Conservation (phyloP, 2,888 invertebrate species). For the Sarcophaga caerulescens region DNA sequence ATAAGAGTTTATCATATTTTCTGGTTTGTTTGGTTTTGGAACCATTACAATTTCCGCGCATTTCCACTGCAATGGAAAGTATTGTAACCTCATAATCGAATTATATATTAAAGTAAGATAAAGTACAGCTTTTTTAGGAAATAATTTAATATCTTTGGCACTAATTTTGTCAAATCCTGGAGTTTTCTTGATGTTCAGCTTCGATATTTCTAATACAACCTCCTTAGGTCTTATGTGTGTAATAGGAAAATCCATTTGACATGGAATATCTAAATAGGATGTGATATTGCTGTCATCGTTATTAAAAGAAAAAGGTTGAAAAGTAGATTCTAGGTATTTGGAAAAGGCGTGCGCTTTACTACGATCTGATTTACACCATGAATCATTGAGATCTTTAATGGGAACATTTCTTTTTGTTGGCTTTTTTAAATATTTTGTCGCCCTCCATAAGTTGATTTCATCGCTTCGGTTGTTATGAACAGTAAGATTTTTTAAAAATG, state of each 20-base stretch:
- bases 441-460: slow-evolving; percentile 1
- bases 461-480: slow-evolving; percentile 34
- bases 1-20: no score
- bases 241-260: slow-evolving; percentile 43
- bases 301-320: slow-evolving; percentile 31
- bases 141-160: slow-evolving; percentile 33
- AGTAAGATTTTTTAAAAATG: no score
- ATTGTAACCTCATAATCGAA: slow-evolving; percentile 24
- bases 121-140: slow-evolving; percentile 35
- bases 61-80: slow-evolving; percentile 37
- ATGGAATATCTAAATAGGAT: not conserved
- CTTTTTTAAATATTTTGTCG: no score
- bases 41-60: slow-evolving; percentile 13
- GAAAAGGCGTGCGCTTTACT: not conserved
- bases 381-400: not conserved
- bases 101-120: slow-evolving; percentile 33
- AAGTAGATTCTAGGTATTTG: not conserved
- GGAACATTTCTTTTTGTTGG: no score
- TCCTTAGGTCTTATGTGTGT: slow-evolving; percentile 20
- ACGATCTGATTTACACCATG: slow-evolving; percentile 38
- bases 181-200: slow-evolving; percentile 32
- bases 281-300: slow-evolving; percentile 16
- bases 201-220: slow-evolving; percentile 29
- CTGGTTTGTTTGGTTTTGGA: not conserved
- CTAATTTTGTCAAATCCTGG: slow-evolving; percentile 43